Evolutionary conservation across 2,888 invertebrate genomes (phyloP).

Genomic region (Chrysodeixis includens): DNA sequence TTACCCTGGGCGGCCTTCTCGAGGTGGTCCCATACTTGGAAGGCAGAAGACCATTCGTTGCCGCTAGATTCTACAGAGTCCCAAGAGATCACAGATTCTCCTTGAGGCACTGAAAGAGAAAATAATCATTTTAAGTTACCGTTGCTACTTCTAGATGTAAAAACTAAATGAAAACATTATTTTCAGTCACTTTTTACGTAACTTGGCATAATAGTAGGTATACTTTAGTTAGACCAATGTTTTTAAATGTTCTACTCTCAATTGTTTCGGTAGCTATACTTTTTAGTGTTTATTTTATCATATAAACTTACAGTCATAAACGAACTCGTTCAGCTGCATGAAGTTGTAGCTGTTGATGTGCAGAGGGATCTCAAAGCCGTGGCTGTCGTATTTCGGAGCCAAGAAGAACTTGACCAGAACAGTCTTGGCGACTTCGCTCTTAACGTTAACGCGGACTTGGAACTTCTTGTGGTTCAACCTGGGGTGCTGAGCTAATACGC

Average conservation of each 20-base stretch:
- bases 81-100: slow-evolving; percentile 86
- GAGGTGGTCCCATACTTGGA: slow-evolving; percentile 82
- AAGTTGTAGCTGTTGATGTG: slow-evolving; percentile 88
- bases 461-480: slow-evolving; percentile 93
- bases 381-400: slow-evolving; percentile 92
- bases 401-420: slow-evolving; percentile 90
- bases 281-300: no score
- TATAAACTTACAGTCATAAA: slow-evolving; percentile 86
- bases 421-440: slow-evolving; percentile 86
- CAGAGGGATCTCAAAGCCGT: slow-evolving; percentile 86
- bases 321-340: slow-evolving; percentile 89
- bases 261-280: no score
- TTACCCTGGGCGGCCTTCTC: slow-evolving; percentile 82
- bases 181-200: no score
- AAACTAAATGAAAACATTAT: no score
- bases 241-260: no score
- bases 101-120: slow-evolving; percentile 73
- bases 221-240: no score
- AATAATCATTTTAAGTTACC: background rate
- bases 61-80: slow-evolving; percentile 90
- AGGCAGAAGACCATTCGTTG: slow-evolving; percentile 85
- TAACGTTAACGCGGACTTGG: slow-evolving; percentile 90
- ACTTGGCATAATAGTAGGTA: no score
- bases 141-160: background rate
- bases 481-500: slow-evolving; percentile 90